Evolutionary conservation across 2,888 invertebrate species (phyloP), one percentile per base, ranked within the genome.

Genomic region (Oligia latruncula): DNA sequence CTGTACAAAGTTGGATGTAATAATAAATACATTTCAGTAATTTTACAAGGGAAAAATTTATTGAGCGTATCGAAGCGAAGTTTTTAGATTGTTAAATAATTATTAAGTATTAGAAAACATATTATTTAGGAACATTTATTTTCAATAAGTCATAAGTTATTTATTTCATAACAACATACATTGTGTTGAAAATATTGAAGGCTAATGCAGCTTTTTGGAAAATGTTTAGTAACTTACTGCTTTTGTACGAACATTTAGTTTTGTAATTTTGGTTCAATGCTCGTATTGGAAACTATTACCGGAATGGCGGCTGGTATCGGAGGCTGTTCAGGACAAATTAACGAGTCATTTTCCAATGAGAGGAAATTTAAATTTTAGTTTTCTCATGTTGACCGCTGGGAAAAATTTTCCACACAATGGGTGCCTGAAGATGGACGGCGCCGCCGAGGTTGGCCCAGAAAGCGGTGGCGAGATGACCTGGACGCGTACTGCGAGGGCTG

Each of bases 11-110:
- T 89, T 84, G 76, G 71, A 79, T 82, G 86, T 86, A 80, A 84
- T 82, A 86, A 84, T 87, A 89, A 87, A 89, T 89, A 88, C 78
- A 82, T 88, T 87, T 87, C 77, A 79, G 86, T 82, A 84, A 84
- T 87, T 89, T 84, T 81, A 82, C 77, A 83, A 73, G 74, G n/a
- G 60, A 82, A 87, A 76, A 77, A 77, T 55, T 67, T 68, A 70
- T 80, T 86, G 80, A 74, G 75, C 82, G 67, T 62, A 77, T 64
- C 71, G 71, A 67, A 77, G 65, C 66, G 74, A 83, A 87, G 77
- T 79, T 88, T 81, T 85, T 80, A 66, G 66, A 74, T 81, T 77
- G 80, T 82, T 77, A 79, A 79, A 85, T 65, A 29, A 68, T 66
- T 15, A 77, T 80, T 80, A 78, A n/a, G 40, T 23, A 65, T 82